A percentile compares a stretch with the other conserved stretches of the same genome.
These are phyloP conservation scores for Plecotus auritus DNA, from an alignment of 2,113 vertebrate species.

Conservation along the genomic window DNA sequence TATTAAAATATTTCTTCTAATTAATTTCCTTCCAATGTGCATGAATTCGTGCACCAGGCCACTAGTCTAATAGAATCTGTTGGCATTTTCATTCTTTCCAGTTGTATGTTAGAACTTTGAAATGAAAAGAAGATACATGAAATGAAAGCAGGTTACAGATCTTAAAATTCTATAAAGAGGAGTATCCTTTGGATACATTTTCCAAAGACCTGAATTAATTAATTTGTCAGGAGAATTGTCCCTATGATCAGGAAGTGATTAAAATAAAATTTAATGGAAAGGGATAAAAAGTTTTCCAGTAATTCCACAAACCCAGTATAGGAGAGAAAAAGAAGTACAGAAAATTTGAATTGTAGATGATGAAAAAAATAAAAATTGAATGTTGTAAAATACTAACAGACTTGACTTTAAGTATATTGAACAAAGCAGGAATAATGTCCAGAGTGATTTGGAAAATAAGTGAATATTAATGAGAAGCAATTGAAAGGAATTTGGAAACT, in stretches of 20 bases:
- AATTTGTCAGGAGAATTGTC: neutral
- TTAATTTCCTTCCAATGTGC: too few relatives aligned
- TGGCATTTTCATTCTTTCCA: neutral
- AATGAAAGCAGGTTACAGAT: neutral
- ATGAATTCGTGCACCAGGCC: too few relatives aligned
- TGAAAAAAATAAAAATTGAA: neutral
- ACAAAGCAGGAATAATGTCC: neutral
- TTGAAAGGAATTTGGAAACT: neutral
- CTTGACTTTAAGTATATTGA: neutral
- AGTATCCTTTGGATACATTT: neutral
- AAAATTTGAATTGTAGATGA: neutral
- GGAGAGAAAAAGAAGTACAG: neutral
- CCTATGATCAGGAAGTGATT: neutral
- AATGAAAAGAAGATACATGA: neutral
- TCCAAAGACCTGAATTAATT: neutral
- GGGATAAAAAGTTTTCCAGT: neutral
- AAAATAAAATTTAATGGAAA: conserved; percentile 17
- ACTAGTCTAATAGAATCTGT: neutral
- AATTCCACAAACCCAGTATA: neutral
- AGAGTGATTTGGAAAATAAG: neutral
- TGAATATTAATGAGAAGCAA: neutral
- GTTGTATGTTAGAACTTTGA: neutral
- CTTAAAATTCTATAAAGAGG: neutral
- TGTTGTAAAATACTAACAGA: neutral
- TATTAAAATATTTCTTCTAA: too few relatives aligned